These are phyloP conservation scores for Bellardia pandia DNA, from an alignment of 2,888 invertebrate genomes.

Conservation along the genomic window DNA sequence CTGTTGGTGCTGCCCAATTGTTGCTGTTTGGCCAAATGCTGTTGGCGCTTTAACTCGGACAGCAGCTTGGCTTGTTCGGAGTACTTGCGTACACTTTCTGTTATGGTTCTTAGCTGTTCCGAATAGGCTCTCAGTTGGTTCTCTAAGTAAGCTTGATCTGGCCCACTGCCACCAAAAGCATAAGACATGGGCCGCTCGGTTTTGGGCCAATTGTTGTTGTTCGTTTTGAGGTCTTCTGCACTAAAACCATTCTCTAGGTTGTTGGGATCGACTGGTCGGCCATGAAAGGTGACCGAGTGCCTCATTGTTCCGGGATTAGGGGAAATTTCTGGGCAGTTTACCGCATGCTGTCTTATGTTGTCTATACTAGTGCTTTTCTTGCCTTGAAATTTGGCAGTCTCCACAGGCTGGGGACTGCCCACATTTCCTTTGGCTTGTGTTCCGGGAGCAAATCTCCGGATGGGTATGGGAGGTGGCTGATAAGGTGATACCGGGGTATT, in stretches of 20 bases:
- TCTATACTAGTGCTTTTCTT: conserved; percentile 81
- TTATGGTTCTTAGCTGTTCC: conserved; percentile 83
- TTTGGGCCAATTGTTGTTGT: conserved; percentile 74
- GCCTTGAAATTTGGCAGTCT: conserved; percentile 72
- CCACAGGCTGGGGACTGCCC: conserved; percentile 75
- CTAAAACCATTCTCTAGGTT: conserved; percentile 74
- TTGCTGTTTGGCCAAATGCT: conserved; percentile 80
- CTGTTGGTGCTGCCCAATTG: conserved; percentile 56
- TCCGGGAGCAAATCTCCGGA: conserved; percentile 78
- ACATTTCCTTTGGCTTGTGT: conserved; percentile 72
- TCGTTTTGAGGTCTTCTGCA: conserved; percentile 66
- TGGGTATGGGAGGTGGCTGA: conserved; percentile 82
- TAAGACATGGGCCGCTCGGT: conserved; percentile 82
- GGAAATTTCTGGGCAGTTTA: conserved; percentile 32
- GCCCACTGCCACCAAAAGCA: conserved; percentile 81
- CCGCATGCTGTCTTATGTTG: conserved; percentile 77
- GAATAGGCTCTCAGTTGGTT: conserved; percentile 83
- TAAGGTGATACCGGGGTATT: conserved; percentile 72
- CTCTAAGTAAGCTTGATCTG: conserved; percentile 83
- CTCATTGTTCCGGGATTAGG: conserved; percentile 77
- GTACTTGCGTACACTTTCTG: conserved; percentile 84
- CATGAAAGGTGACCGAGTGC: conserved; percentile 83
- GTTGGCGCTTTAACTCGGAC: conserved; percentile 83
- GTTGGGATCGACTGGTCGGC: conserved; percentile 75
- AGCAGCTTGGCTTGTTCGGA: conserved; percentile 84